A percentile compares a stretch with the other conserved stretches of the same genome.
These are phyloP conservation scores for Nixonia krombeini DNA, from an alignment of 1,140 invertebrate species.

Conservation along the genomic window DNA sequence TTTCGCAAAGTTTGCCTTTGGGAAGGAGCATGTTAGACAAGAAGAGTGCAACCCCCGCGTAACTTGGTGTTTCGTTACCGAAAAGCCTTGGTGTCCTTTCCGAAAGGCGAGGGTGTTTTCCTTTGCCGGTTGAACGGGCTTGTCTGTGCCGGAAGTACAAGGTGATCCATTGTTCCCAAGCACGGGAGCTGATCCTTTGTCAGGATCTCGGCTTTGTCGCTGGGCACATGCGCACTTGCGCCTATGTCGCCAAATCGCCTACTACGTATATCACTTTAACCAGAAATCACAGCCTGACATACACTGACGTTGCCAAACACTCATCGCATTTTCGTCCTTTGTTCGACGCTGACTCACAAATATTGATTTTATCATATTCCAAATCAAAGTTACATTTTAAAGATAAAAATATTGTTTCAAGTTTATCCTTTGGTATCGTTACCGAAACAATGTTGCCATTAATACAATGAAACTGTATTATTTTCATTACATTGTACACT, in stretches of 20 bases:
- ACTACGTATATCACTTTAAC: neutral
- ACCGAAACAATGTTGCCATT: too few species aligned
- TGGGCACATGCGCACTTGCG: neutral
- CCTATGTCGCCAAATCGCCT: neutral
- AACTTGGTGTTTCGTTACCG: constrained; percentile 12
- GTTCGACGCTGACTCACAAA: neutral
- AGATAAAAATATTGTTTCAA: too few species aligned
- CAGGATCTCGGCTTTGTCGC: neutral
- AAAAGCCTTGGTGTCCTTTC: constrained; percentile 8
- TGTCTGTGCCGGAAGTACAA: constrained; percentile 12
- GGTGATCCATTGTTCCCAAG: neutral
- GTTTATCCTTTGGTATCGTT: too few species aligned
- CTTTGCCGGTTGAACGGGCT: constrained; percentile 8
- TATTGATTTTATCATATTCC: neutral
- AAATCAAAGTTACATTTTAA: too few species aligned
- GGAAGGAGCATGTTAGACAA: constrained; percentile 4
- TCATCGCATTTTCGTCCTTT: too few species aligned
- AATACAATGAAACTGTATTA: too few species aligned
- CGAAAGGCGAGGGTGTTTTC: constrained; percentile 19
- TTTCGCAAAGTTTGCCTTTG: constrained; percentile 22
- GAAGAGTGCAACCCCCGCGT: neutral
- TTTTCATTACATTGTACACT: too few species aligned
- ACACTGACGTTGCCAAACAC: too few species aligned
- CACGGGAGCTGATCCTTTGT: constrained; percentile 2
- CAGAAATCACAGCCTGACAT: too few species aligned